These are phyloP conservation scores for Callinectes sapidus DNA, from an alignment of 2,888 invertebrate species.

Conservation along the genomic window DNA sequence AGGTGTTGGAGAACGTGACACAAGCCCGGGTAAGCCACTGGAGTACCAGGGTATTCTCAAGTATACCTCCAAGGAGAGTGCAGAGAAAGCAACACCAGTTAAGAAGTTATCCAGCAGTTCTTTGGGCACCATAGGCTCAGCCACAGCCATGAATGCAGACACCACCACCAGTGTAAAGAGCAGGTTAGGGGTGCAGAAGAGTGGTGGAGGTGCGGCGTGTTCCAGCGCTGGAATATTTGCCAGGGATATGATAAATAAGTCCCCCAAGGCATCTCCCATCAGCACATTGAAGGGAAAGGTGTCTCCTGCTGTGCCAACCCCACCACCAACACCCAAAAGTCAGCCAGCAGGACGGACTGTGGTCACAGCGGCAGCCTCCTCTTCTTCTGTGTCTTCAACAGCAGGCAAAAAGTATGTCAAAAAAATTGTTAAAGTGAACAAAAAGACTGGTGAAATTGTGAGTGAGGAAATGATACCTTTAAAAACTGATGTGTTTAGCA, in stretches of 20 bases:
- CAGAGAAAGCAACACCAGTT: conserved; percentile 45
- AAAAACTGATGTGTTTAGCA: conserved; percentile 69
- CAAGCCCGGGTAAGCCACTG: conserved; percentile 49
- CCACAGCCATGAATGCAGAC: conserved; percentile 53
- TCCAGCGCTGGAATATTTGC: conserved; percentile 72
- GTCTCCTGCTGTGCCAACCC: background rate
- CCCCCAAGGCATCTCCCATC: background rate
- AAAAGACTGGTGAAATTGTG: conserved; percentile 70
- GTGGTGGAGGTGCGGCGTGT: background rate
- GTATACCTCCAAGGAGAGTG: conserved; percentile 67
- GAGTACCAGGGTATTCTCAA: conserved; percentile 72
- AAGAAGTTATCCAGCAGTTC: conserved; percentile 49
- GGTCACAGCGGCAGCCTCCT: conserved; percentile 44
- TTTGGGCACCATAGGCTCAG: conserved; percentile 18
- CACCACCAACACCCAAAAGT: background rate
- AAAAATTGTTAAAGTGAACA: conserved; percentile 70
- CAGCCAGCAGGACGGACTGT: background rate
- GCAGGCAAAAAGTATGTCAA: conserved; percentile 62
- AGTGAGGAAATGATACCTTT: conserved; percentile 62
- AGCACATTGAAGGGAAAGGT: conserved; percentile 30
- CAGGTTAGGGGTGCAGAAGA: conserved; percentile 48
- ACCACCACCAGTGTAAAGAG: conserved; percentile 66
- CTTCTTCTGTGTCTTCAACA: conserved; percentile 47
- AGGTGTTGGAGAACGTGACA: conserved; percentile 20
- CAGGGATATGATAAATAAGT: conserved; percentile 53